Evolutionary conservation across 2,113 vertebrate species (phyloP).

Genomic region (Sylvietta virens): DNA sequence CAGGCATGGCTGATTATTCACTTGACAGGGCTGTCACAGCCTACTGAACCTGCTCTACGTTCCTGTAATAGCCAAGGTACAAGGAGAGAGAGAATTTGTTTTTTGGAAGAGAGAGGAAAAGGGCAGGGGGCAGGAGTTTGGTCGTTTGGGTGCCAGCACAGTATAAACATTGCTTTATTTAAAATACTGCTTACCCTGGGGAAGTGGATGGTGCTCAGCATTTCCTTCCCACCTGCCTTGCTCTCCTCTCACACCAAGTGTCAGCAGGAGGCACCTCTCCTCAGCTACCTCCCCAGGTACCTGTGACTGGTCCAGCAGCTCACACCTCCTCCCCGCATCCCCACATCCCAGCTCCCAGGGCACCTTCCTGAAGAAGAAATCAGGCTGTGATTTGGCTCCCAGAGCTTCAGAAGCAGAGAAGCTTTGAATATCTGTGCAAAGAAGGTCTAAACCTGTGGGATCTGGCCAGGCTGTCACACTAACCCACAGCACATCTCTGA

Average conservation of each 20-base stretch:
- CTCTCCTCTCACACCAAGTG: background rate
- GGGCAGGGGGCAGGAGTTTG: background rate
- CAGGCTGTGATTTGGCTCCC: background rate
- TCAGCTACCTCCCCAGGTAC: background rate
- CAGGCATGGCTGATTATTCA: constrained; percentile 66
- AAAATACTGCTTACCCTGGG: background rate
- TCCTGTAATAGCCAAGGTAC: background rate
- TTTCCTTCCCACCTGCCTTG: background rate
- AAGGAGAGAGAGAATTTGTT: background rate
- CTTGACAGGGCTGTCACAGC: constrained; percentile 60
- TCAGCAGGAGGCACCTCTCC: background rate
- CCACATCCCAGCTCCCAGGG: background rate
- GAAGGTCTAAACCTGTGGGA: background rate
- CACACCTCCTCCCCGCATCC: background rate
- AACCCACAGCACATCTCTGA: background rate
- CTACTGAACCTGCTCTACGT: constrained; percentile 37
- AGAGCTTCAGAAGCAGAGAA: background rate
- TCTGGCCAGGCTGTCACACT: background rate
- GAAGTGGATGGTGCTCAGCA: background rate
- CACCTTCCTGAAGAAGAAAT: background rate
- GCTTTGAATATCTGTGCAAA: background rate
- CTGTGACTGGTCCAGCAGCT: background rate
- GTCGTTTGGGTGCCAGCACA: rapidly evolving
- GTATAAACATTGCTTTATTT: background rate
- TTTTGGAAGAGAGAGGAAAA: background rate